phyloP scores from a whole-genome alignment of 2,888 invertebrate genomes.

The Pristionchus exspectatus region DNA sequence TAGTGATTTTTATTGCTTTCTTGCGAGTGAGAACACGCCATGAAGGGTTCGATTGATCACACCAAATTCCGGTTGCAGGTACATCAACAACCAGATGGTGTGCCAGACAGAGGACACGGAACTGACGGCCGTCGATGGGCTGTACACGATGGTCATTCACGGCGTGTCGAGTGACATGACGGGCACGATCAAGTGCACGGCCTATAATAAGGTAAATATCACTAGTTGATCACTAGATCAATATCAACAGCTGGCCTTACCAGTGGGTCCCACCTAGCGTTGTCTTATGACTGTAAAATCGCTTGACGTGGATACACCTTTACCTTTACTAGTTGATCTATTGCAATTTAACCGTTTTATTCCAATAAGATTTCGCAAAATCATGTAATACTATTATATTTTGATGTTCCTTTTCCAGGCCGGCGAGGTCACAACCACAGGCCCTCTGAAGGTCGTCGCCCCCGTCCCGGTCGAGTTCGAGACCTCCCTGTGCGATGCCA shows the following conservation, averaged over 20 bases:
- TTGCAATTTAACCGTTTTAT: neutral
- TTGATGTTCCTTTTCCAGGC: constrained; percentile 54
- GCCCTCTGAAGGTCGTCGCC: constrained; percentile 77
- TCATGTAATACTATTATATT: neutral
- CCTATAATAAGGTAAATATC: constrained; percentile 80
- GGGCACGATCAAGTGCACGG: constrained; percentile 81
- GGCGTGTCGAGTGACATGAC: constrained; percentile 81
- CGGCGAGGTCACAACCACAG: constrained; percentile 80
- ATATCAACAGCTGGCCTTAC: no score
- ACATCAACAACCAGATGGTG: constrained; percentile 76
- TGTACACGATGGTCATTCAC: constrained; percentile 80
- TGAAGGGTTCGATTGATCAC: no score
- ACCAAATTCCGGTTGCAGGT: constrained; percentile 72
- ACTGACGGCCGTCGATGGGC: constrained; percentile 77
- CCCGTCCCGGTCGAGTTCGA: constrained; percentile 79
- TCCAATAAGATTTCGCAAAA: neutral
- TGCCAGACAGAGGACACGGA: constrained; percentile 78
- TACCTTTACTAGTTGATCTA: no score
- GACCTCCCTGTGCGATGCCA: constrained; percentile 78
- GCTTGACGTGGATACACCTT: no score
- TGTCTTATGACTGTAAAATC: no score
- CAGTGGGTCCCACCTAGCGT: no score
- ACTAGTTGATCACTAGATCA: no score
- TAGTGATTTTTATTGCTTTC: no score
- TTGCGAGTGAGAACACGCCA: no score